A percentile compares a stretch with the other conserved stretches of the same genome.
Conservation (phyloP, 2,113 vertebrate genomes). For the Eublepharis macularius region DNA sequence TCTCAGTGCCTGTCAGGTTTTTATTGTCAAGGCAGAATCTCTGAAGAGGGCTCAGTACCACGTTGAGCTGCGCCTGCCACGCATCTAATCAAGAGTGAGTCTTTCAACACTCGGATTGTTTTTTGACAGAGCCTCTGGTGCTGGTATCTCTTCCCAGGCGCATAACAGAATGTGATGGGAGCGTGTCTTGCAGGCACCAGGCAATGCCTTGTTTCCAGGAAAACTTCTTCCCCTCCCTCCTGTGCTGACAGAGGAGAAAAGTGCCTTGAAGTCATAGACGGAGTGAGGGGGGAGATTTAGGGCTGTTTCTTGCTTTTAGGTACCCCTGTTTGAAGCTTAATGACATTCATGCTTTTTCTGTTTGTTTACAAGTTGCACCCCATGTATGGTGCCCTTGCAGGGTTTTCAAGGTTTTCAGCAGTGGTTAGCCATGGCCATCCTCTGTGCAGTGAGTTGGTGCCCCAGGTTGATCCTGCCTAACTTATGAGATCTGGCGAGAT, state of each 20-base stretch:
- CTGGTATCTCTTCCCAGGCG: background rate
- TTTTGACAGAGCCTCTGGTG: background rate
- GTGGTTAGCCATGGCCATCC: no score
- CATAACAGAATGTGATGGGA: background rate
- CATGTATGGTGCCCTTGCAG: no score
- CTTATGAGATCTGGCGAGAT: no score
- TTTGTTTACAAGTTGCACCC: no score
- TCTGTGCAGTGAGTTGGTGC: no score
- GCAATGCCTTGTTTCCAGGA: no score
- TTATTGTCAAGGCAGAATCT: background rate
- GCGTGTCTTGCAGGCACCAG: background rate
- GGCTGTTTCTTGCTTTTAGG: no score
- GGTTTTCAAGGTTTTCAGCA: no score
- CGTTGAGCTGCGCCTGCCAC: background rate
- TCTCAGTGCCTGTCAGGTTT: background rate
- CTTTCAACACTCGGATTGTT: background rate
- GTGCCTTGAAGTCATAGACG: background rate
- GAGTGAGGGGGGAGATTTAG: no score
- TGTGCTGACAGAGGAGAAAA: background rate
- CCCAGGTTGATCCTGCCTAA: no score
- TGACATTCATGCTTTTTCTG: no score
- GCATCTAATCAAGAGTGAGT: background rate
- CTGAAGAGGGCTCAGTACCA: background rate
- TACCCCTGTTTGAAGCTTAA: no score
- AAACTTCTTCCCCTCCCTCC: background rate